These are phyloP conservation scores for Nowickia ferox DNA, from an alignment of 2,888 invertebrate genomes.

Conservation along the genomic window DNA sequence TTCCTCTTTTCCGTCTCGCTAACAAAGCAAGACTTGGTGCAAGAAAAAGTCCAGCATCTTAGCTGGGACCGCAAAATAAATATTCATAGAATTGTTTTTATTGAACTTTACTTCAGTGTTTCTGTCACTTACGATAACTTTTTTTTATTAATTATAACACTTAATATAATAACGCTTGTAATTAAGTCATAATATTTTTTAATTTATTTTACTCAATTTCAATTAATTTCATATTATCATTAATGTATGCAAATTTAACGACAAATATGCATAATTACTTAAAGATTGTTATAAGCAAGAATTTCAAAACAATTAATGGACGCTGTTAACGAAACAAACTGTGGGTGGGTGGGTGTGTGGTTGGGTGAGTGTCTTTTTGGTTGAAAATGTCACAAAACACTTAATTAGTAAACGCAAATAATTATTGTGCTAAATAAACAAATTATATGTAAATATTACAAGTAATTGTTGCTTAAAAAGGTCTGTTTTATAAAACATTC, in stretches of 20 bases:
- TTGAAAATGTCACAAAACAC: slow-evolving; percentile 46
- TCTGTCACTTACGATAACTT: background rate
- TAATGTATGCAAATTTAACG: slow-evolving; percentile 21
- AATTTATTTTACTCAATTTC: background rate
- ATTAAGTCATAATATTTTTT: slow-evolving; percentile 1
- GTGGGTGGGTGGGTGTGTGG: too few species aligned
- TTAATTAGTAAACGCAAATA: slow-evolving; percentile 62
- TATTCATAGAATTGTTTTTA: too few species aligned
- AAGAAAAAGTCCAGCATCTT: too few species aligned
- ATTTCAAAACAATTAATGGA: slow-evolving; percentile 31
- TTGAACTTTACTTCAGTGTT: background rate
- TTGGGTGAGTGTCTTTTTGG: background rate
- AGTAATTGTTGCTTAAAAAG: slow-evolving; percentile 16
- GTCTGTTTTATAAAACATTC: slow-evolving; percentile 38
- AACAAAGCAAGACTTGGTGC: too few species aligned
- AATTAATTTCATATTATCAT: background rate
- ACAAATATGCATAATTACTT: slow-evolving; percentile 16
- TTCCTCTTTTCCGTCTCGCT: too few species aligned
- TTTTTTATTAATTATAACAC: background rate
- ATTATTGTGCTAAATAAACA: slow-evolving; percentile 26
- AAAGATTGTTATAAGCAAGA: too few species aligned
- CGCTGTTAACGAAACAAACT: slow-evolving; percentile 44
- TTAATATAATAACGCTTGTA: background rate
- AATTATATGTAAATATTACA: slow-evolving; percentile 7
- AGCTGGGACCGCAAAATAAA: too few species aligned